phyloP scores from a whole-genome alignment of 2,113 vertebrate genomes.

The Prietella phreatophila region DNA sequence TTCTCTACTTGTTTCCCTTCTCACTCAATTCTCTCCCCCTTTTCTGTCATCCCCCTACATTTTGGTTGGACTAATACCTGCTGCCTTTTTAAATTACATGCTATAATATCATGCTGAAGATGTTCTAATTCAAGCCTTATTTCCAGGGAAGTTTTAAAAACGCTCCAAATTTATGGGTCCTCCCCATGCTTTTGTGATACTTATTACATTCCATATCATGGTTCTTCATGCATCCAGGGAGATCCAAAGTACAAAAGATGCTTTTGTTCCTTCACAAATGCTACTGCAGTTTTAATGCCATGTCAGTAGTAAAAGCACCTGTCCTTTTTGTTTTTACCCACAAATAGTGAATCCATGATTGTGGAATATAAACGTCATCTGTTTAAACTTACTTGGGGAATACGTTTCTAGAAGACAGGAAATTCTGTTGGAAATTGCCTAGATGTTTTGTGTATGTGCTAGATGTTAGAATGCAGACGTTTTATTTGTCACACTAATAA shows the following conservation, averaged over 20 bases:
- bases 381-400: not conserved
- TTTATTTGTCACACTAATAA: not conserved
- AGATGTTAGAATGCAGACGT: not conserved
- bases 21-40: not conserved
- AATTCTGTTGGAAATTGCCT: not conserved
- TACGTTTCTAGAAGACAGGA: not conserved
- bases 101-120: not conserved
- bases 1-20: not conserved
- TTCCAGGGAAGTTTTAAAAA: not conserved
- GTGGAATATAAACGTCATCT: not conserved
- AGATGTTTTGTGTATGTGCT: not conserved
- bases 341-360: not conserved
- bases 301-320: not conserved
- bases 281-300: not conserved
- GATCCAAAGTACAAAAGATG: not conserved
- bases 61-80: not conserved
- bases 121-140: not conserved
- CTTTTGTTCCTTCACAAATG: not conserved
- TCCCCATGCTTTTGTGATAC: not conserved
- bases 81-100: not conserved
- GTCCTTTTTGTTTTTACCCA: not conserved
- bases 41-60: slow-evolving; percentile 5
- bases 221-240: not conserved
- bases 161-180: not conserved
- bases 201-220: not conserved